Evolutionary conservation across 2,113 vertebrate genomes (phyloP), one percentile per base, ranked within the genome.

Genomic region (Mesoclemmys tuberculata): DNA sequence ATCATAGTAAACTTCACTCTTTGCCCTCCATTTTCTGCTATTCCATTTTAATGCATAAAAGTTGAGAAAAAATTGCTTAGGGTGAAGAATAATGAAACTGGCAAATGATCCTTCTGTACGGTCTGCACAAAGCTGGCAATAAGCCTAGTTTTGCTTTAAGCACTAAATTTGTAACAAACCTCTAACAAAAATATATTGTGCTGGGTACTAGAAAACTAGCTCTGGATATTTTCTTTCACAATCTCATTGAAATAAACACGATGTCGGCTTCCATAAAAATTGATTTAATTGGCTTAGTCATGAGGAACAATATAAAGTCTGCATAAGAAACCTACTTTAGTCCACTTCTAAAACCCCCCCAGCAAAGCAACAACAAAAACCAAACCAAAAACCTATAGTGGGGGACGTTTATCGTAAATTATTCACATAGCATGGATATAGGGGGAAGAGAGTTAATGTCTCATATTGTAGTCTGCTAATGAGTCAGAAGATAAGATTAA

Each of bases 161-260:
- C 41, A 10, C 68, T 87, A 29, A 21, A 46, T 90, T 91, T 68
- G 35, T 87, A 88, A 93, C 46, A 87, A 19, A 71, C 19, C 64
- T 38, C 64, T 71, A 71, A 44, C 29, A 87, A 81, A 96, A 38
- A 35, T 54, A 4, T 82, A 46, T 52, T 89, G 51, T 56, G 52
- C 44, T 52, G 61, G 90, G 35, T 80, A 51, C 89, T 93, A 93
- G 31, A 84, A 93, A 85, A 61, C 51, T 5, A 80, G 10, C 44
- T 96, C 48, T 93, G 54, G 0, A 0, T 85, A 93, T 90, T 82
- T 90, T 5, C 12, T 90, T 93, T 84, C 85, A 35, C 35, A 81
- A 61, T 95, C 82, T 91, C 55, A 27, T 79, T 93, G 93, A 92
- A 95, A 93, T 92, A 93, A 95, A 87, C 48, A 82, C 29, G 87